phyloP scores from a whole-genome alignment of 2,113 vertebrate species.

The Lutjanus erythropterus region DNA sequence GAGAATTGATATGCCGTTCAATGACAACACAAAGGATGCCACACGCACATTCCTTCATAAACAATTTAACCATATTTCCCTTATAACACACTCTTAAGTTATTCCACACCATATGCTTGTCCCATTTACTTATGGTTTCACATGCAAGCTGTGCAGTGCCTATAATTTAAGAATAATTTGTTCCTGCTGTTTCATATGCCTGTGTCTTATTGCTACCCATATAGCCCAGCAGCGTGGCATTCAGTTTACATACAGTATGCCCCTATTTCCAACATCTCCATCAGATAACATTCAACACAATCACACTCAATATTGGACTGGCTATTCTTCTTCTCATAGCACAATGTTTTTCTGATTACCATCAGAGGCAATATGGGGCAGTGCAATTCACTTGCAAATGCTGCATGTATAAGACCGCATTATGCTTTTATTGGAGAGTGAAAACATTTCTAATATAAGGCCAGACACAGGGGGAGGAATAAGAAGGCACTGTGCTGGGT shows the following conservation, averaged over 20 bases:
- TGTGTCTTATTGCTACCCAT: constrained; percentile 74
- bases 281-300: constrained; percentile 83
- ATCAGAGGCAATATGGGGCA: constrained; percentile 77
- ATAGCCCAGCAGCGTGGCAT: constrained; percentile 71
- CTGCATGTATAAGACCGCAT: constrained; percentile 74
- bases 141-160: constrained; percentile 58
- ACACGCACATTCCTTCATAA: constrained; percentile 69
- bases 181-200: constrained; percentile 79
- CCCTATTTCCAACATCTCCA: constrained; percentile 74
- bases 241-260: constrained; percentile 72
- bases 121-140: constrained; percentile 69
- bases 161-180: constrained; percentile 83
- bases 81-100: constrained; percentile 66
- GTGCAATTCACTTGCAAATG: constrained; percentile 84
- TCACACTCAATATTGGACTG: constrained; percentile 78
- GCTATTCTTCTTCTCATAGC: constrained; percentile 70
- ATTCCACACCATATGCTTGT: constrained; percentile 73
- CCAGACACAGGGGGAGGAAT: constrained; percentile 60
- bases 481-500: constrained; percentile 63
- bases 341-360: constrained; percentile 80
- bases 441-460: constrained; percentile 81
- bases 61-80: constrained; percentile 64
- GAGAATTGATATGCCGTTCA: constrained; percentile 59
- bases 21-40: constrained; percentile 58
- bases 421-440: constrained; percentile 79